Base-by-base conservation (phyloP, 2,888 invertebrate species). In the Brachypalpus laphriformis region DNA sequence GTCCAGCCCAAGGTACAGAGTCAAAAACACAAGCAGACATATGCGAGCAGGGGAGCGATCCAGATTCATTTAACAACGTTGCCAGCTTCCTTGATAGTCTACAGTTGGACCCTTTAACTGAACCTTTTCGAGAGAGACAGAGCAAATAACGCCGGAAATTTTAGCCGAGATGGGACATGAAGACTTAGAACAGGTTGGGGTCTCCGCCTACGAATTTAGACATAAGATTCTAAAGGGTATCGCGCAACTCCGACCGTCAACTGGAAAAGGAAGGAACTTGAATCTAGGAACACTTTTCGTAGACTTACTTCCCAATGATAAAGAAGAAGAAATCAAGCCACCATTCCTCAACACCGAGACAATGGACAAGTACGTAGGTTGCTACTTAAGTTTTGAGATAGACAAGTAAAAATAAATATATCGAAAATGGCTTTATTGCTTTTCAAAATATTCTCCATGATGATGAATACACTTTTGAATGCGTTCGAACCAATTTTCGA, bases 121-220 rank as follows among this genome's bases (percentile, higher is more conserved):
- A 97, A 82, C 93, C 98, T 14, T 95, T 99, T 89, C n/a, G n/a
- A n/a, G n/a, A n/a, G 98, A 98, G 89, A 94, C 97, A 1, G 99
- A 99, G 89, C 98, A 98, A 91, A 99, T 99, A 75, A 97, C 98
- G 0, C 94, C 98, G 89, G 98, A 99, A 91, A 98, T 99, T 88
- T 92, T 99, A 14, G 96, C 97, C 0, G 99, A 99, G 93, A 99
- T 99, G 99, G 96, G 97, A 0, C 99, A 99, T 91, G 98, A 98
- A 88, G 99, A 99, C 92, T 93, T 99, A 89, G 96, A 98, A 87
- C 98, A 98, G 88, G 96, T 99, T 57, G 99, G 99, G 7, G 97
- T 99, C 25, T 96, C 96, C 5, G 98, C 99, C 0, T 99, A 98
- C 90, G 99, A 99, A 0, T 98, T 98, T 91, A 93, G 99, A 4